Evolutionary conservation across 1,140 invertebrate species (phyloP).

Genomic region (Acromyrmex echinatior): DNA sequence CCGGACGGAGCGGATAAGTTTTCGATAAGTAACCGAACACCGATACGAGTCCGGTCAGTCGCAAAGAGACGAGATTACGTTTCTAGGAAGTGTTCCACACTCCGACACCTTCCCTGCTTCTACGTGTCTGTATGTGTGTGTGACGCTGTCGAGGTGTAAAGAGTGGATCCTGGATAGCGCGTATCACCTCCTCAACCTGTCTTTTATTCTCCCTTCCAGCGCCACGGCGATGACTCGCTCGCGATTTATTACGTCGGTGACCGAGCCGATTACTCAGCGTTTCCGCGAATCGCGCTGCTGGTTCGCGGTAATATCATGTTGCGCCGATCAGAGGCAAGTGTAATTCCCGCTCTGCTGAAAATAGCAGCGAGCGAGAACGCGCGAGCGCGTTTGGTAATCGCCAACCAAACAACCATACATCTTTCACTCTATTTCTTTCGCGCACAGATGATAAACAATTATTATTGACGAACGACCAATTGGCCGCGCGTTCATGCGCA

Average conservation of each 20-base stretch:
- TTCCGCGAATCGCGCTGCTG: slow-evolving; percentile 51
- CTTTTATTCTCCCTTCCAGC: slow-evolving; percentile 16
- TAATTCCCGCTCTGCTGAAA: slow-evolving; percentile 23
- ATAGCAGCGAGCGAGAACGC: slow-evolving; percentile 10
- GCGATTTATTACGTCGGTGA: slow-evolving; percentile 54
- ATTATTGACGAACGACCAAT: slow-evolving; percentile 31
- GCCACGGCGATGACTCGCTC: slow-evolving; percentile 4
- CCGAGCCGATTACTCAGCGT: slow-evolving; percentile 48
- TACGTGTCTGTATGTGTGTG: neutral
- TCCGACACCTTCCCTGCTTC: neutral
- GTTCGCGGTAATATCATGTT: slow-evolving; percentile 58
- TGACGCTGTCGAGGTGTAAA: neutral
- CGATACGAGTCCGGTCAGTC: slow-evolving; percentile 41
- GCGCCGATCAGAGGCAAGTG: slow-evolving; percentile 7
- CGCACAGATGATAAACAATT: slow-evolving; percentile 26
- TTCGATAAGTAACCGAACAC: slow-evolving; percentile 65
- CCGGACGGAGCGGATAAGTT: slow-evolving; percentile 62
- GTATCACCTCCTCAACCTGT: neutral
- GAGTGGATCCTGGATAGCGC: neutral
- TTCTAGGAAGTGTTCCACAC: slow-evolving; percentile 67
- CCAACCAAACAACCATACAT: neutral
- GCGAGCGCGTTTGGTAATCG: neutral
- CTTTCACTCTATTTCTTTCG: neutral
- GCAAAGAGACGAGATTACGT: slow-evolving; percentile 50
- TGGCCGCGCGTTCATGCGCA: neutral